Percentiles rank a stretch among this genome's conserved stretches.
phyloP scores from a whole-genome alignment of 1,140 invertebrate species.

The Drosophila willistoni region DNA sequence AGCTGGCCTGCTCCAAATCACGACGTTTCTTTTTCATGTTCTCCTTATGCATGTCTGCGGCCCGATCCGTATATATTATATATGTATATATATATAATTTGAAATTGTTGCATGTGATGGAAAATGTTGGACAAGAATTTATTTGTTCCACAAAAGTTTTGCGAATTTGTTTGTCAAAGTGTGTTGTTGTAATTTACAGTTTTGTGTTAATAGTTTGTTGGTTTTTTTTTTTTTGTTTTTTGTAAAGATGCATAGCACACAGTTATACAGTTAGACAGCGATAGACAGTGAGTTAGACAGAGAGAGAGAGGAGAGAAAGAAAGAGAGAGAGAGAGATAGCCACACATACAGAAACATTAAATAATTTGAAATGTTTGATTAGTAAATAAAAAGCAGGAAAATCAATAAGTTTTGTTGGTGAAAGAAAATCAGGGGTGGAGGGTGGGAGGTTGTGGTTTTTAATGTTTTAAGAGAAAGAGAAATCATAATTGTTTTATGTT shows the following conservation, averaged over 20 bases:
- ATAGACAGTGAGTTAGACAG: constrained; percentile 59
- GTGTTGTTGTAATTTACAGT: constrained; percentile 55
- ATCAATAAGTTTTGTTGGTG: constrained; percentile 9
- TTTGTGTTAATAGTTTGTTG: constrained; percentile 32
- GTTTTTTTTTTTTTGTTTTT: constrained; percentile 27
- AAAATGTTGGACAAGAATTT: constrained; percentile 83
- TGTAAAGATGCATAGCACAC: constrained; percentile 69
- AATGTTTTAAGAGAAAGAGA: background rate
- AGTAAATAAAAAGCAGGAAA: constrained; percentile 33
- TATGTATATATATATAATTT: constrained; percentile 30
- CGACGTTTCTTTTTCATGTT: constrained; percentile 95
- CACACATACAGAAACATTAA: constrained; percentile 76
- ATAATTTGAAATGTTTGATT: constrained; percentile 52
- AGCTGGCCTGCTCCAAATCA: constrained; percentile 92
- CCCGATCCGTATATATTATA: constrained; percentile 83
- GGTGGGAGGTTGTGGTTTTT: background rate
- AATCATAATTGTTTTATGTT: constrained; percentile 27
- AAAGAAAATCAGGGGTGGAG: constrained; percentile 13
- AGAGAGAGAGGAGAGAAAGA: constrained; percentile 64
- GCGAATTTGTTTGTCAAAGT: constrained; percentile 30
- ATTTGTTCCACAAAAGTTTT: constrained; percentile 75
- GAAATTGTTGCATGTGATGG: constrained; percentile 65
- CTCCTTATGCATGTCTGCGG: constrained; percentile 89
- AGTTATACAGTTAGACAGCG: constrained; percentile 75
- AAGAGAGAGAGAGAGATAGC: constrained; percentile 72